Percentiles rank a stretch among this genome's conserved stretches.
Conservation (phyloP, 2,797 vertebrate genomes). For the Oreochromis grahami region DNA sequence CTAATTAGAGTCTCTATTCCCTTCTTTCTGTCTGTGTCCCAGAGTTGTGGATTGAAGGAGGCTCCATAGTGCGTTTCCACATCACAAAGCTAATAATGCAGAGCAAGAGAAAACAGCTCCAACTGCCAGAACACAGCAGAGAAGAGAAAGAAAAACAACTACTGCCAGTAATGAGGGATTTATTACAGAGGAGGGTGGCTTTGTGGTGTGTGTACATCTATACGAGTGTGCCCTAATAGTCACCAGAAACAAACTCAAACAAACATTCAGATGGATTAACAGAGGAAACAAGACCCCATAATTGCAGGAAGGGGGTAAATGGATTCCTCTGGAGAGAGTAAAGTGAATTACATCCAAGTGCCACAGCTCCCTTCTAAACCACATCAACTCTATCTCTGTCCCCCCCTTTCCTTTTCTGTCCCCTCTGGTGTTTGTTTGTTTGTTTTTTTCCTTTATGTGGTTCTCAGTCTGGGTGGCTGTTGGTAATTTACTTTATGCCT, state of each 20-base stretch:
- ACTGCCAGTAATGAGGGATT: constrained; percentile 58
- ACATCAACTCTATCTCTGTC: constrained; percentile 9
- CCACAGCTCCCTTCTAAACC: constrained; percentile 24
- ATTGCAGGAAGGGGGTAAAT: constrained; percentile 63
- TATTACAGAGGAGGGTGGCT: constrained; percentile 44
- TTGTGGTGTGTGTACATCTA: constrained; percentile 1
- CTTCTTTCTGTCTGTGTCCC: background rate
- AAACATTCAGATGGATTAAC: constrained; percentile 50
- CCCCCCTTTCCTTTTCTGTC: background rate
- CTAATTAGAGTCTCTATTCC: background rate
- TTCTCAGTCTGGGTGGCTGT: background rate
- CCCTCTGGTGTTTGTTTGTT: background rate
- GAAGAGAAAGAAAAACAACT: constrained; percentile 19
- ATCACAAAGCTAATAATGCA: constrained; percentile 46
- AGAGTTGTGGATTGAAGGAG: background rate
- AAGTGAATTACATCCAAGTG: constrained; percentile 48
- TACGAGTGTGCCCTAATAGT: constrained; percentile 15
- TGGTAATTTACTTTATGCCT: constrained; percentile 6
- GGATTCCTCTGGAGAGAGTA: constrained; percentile 37
- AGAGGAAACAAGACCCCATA: constrained; percentile 52
- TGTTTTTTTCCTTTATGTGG: background rate
- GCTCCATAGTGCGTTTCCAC: constrained; percentile 32
- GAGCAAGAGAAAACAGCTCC: constrained; percentile 34
- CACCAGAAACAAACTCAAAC: constrained; percentile 58
- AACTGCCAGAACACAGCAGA: constrained; percentile 26